A percentile compares a stretch with the other conserved stretches of the same genome.
These are phyloP conservation scores for Troilus luridus DNA, from an alignment of 2,888 invertebrate species.

Conservation along the genomic window DNA sequence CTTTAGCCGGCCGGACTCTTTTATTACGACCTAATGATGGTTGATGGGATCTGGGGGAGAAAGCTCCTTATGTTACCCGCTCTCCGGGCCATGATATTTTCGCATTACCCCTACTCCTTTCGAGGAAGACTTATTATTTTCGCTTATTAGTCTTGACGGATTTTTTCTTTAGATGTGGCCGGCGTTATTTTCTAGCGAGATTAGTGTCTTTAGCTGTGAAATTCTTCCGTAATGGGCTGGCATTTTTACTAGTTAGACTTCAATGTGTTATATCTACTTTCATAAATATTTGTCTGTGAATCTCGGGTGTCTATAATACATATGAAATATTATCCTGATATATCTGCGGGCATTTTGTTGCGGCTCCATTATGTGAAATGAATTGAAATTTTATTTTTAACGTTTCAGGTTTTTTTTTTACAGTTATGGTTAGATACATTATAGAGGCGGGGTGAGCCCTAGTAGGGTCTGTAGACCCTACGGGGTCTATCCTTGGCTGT, in stretches of 20 bases:
- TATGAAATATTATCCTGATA: too few species aligned
- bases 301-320: too few species aligned
- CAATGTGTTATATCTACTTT: background rate
- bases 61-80: constrained; percentile 17
- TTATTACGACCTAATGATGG: constrained; percentile 27
- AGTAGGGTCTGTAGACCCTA: too few species aligned
- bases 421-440: too few species aligned
- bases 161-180: background rate
- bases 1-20: constrained; percentile 13
- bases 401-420: too few species aligned
- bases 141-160: constrained; percentile 20
- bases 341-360: too few species aligned
- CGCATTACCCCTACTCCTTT: background rate
- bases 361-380: too few species aligned
- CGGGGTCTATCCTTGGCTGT: too few species aligned
- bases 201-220: background rate
- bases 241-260: background rate
- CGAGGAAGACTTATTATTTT: constrained; percentile 1
- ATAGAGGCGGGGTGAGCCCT: too few species aligned
- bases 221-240: background rate
- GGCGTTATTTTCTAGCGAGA: background rate
- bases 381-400: too few species aligned
- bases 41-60: background rate
- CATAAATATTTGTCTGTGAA: too few species aligned
- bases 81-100: constrained; percentile 21